Evolutionary conservation across 2,113 vertebrate genomes (phyloP).

Genomic region (Dicrurus megarhynchus): DNA sequence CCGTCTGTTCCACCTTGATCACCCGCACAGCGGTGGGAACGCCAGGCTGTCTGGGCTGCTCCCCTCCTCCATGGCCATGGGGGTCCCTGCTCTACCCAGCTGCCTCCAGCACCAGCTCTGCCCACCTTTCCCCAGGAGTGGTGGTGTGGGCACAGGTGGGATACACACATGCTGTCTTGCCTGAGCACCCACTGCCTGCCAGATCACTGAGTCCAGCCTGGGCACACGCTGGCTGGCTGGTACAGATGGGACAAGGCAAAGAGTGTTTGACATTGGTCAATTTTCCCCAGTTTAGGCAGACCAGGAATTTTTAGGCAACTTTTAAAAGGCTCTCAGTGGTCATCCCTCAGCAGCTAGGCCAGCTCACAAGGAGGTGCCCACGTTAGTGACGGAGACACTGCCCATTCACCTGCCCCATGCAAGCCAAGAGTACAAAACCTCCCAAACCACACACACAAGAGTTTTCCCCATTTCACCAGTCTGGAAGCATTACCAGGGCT

Average conservation of each 20-base stretch:
- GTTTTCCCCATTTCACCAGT: neutral
- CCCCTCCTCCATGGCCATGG: accelerated
- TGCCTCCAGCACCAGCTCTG: neutral
- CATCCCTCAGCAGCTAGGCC: neutral
- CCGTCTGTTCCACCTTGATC: neutral
- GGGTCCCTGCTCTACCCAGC: neutral
- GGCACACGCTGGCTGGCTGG: neutral
- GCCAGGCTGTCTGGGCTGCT: neutral
- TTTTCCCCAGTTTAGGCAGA: neutral
- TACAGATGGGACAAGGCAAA: neutral
- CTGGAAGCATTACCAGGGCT: neutral
- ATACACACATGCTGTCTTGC: accelerated
- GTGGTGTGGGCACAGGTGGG: neutral
- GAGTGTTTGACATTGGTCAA: neutral
- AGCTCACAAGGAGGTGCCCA: neutral
- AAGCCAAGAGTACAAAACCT: neutral
- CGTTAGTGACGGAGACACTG: accelerated
- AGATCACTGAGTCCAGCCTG: neutral
- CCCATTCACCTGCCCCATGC: accelerated
- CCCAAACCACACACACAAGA: accelerated
- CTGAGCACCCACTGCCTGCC: neutral
- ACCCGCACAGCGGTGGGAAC: accelerated
- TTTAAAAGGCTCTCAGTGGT: neutral
- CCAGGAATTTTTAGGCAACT: neutral
- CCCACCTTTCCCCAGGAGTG: accelerated